phyloP scores from a whole-genome alignment of 2,888 invertebrate genomes.

The Tetragonula carbonaria region DNA sequence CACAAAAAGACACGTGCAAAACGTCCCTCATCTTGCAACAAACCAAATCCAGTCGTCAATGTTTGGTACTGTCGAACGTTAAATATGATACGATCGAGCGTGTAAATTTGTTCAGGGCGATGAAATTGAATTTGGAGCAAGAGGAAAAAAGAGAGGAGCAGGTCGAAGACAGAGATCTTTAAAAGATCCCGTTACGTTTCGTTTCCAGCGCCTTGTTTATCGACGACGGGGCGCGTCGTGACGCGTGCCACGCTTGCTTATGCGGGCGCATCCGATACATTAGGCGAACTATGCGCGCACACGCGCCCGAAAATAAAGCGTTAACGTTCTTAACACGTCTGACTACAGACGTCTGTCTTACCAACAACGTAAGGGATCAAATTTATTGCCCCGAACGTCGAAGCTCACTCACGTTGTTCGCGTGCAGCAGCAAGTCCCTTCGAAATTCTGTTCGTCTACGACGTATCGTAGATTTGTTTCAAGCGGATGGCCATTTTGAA shows the following conservation, averaged over 20 bases:
- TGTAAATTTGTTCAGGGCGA: neutral
- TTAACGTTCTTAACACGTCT: slow-evolving; percentile 45
- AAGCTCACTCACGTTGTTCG: neutral
- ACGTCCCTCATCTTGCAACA: no score
- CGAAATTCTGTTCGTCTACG: neutral
- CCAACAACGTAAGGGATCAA: slow-evolving; percentile 20
- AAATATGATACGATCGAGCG: no score
- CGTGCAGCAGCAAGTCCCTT: neutral
- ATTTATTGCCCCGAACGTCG: slow-evolving; percentile 17
- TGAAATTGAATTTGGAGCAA: neutral
- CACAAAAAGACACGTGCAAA: no score
- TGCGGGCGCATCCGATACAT: slow-evolving; percentile 67
- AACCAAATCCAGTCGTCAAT: no score
- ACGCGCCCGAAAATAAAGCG: slow-evolving; percentile 39
- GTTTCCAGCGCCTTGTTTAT: slow-evolving; percentile 61
- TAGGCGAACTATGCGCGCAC: slow-evolving; percentile 37
- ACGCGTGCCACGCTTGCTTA: slow-evolving; percentile 73
- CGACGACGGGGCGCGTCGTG: slow-evolving; percentile 64
- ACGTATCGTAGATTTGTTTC: no score
- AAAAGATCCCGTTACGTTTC: slow-evolving; percentile 79
- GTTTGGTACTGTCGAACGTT: no score
- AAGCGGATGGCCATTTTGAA: no score
- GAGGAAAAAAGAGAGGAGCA: neutral
- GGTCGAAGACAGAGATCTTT: slow-evolving; percentile 67
- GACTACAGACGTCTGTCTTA: slow-evolving; percentile 12